These are phyloP conservation scores for Siniperca knerii DNA, from an alignment of 2,113 vertebrate species.

Conservation along the genomic window DNA sequence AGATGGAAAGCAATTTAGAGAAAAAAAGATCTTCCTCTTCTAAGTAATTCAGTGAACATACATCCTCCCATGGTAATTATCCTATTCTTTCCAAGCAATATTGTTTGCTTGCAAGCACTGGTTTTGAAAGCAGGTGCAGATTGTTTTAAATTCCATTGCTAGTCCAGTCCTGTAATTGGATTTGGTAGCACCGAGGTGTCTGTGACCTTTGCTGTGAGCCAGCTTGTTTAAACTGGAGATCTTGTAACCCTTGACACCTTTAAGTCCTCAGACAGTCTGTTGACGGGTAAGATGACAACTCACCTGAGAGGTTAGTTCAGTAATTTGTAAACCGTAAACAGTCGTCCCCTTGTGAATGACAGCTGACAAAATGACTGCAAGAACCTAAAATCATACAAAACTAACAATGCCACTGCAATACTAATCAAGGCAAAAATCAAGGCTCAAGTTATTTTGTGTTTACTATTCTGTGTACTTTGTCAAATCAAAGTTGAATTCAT, in stretches of 20 bases:
- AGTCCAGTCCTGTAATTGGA: conserved; percentile 65
- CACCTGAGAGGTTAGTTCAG: conserved; percentile 27
- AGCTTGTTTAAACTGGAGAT: conserved; percentile 65
- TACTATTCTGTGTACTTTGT: conserved; percentile 4
- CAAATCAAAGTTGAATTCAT: conserved; percentile 21
- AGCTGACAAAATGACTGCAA: not conserved
- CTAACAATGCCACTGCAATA: not conserved
- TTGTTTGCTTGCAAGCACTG: not conserved
- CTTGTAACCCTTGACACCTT: conserved; percentile 56
- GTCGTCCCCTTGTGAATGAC: not conserved
- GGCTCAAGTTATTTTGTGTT: not conserved
- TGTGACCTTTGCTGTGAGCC: conserved; percentile 67
- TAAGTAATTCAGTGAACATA: not conserved
- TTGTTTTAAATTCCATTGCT: conserved; percentile 52
- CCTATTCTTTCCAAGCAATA: not conserved
- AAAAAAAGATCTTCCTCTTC: not conserved
- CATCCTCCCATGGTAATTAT: conserved; percentile 8
- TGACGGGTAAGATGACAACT: conserved; percentile 61
- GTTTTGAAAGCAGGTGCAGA: conserved; percentile 32
- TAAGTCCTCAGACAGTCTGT: conserved; percentile 48
- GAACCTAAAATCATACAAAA: not conserved
- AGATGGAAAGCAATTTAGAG: not conserved
- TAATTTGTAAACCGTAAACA: conserved; percentile 33
- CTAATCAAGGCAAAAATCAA: conserved; percentile 6
- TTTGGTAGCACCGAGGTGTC: conserved; percentile 51